Evolutionary conservation across 2,797 vertebrate species (phyloP), one percentile per base, ranked within the genome.

Genomic region (Danionella dracula): DNA sequence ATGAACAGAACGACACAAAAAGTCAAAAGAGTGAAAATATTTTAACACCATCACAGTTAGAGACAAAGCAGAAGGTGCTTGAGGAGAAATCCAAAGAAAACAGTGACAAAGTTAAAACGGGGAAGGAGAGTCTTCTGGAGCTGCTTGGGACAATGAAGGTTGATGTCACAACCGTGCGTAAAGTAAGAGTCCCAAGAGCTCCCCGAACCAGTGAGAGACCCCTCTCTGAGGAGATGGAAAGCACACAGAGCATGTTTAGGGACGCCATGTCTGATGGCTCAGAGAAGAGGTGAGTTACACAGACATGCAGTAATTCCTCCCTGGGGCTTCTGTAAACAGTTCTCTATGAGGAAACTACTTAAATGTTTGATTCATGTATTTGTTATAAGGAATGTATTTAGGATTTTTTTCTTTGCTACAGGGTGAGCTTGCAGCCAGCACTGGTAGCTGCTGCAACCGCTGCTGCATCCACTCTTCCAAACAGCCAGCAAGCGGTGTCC

Each of bases 71-170:
- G 13, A 15, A n/a, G n/a, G n/a, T n/a, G n/a, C n/a, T n/a, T n/a
- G n/a, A n/a, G 15, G 49, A 78, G 50, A 66, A 41, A 38, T 5
- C 60, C 59, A 38, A 67, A 2, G 23, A 21, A 4, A 4, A 23
- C 8, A 20, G 64, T 21, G 19, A 49, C 4, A 32, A 68, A 48
- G 9, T 17, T 1, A 83, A 73, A 70, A 82, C 70, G 4, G 76
- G 76, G 1, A 94, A 93, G 73, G 79, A 91, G 70, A 78, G 76
- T 68, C 84, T 97, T 42, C 67, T 94, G 51, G 75, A 84, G 9
- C 74, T 97, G 23, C 88, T 99, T 42, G 85, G 89, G 66, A 61
- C 60, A 54, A 98, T 98, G 95, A 96, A 92, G 72, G 88, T 97
- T 45, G 90, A 95, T 42, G 81, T 92, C 54, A 94, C 82, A 15